phyloP scores from a whole-genome alignment of 2,888 invertebrate species.

The Caenorhabditis uteleia region DNA sequence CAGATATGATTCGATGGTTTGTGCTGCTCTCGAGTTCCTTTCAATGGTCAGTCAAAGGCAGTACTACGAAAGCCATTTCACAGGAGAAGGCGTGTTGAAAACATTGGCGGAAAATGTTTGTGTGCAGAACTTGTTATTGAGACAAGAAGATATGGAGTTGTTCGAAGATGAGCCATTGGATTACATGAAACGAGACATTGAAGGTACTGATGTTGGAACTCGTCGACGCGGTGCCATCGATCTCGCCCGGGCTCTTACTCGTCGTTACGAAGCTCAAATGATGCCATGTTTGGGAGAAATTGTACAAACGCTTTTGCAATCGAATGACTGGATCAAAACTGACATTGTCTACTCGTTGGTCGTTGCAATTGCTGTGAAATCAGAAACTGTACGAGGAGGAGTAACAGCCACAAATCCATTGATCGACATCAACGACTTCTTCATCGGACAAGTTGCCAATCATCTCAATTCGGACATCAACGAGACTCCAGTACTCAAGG shows the following conservation, averaged over 20 bases:
- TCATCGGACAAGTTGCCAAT: constrained; percentile 83
- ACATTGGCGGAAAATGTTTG: constrained; percentile 83
- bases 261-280: constrained; percentile 80
- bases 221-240: constrained; percentile 94
- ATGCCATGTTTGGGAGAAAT: constrained; percentile 43
- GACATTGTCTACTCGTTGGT: constrained; percentile 95
- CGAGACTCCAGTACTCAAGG: constrained; percentile 78
- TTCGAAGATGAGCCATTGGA: constrained; percentile 99
- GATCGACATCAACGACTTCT: constrained; percentile 88
- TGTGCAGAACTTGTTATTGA: constrained; percentile 95
- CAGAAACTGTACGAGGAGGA: constrained; percentile 79
- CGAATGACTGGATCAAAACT: constrained; percentile 79
- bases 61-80: constrained; percentile 77
- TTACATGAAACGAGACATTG: constrained; percentile 92
- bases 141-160: constrained; percentile 90
- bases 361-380: constrained; percentile 89
- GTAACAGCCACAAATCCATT: constrained; percentile 61
- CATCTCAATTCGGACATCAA: constrained; percentile 78
- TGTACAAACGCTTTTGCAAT: constrained; percentile 14
- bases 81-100: constrained; percentile 57
- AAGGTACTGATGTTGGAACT: constrained; percentile 87
- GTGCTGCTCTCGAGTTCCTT: constrained; percentile 92
- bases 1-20: constrained; percentile 76
- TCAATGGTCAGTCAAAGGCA: constrained; percentile 90
- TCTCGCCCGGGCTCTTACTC: constrained; percentile 87